Evolutionary conservation across 1,140 invertebrate genomes (phyloP), one percentile per base, ranked within the genome.

Genomic region (Bombus huntii): DNA sequence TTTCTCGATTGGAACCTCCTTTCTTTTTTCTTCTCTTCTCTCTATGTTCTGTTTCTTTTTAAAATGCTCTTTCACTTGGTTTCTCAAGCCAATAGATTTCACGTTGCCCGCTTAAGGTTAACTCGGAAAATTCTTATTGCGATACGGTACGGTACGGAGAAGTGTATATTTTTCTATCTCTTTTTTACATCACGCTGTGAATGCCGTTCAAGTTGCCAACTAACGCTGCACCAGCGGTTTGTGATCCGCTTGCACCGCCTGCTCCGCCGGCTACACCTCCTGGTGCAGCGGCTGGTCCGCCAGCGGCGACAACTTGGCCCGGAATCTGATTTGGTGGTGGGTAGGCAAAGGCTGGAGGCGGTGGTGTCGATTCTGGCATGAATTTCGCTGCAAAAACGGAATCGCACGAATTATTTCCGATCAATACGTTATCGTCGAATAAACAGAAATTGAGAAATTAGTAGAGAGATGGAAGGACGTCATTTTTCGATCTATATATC

Each of bases 361-460:
- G 93, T 87, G 94, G 94, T 81, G 95, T 85, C 76, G 94, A 92
- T 57, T 96, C 96, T 70, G 94, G 94, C 95, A 95, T 95, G 93
- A 94, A 95, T 94, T 96, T 94, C 91, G 95, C 94, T 96, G 94
- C 90, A 96, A 95, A 66, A 95, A 80, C n/a, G 12, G 12, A 66
- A n/a, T 78, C 37, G 9, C 4, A 68, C 9, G 2, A 28, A 87
- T 88, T 88, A 87, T 42, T 72, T 42, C 6, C 13, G 65, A 66
- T 9, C 34, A 1, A 68, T 37, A 68, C 34, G 1, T 70, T 68
- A 10, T 9, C 59, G 13, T 62, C 10, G 59, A 62, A n/a, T 62
- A 12, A 37, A 68, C 18, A 37, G 6, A 37, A 37, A 37, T 34
- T 34, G 34, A 4, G 10, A 68, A 37, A 68, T 34, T 37, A 31